These are phyloP conservation scores for Pseudoips prasinana DNA, from an alignment of 2,888 invertebrate species.

Conservation along the genomic window DNA sequence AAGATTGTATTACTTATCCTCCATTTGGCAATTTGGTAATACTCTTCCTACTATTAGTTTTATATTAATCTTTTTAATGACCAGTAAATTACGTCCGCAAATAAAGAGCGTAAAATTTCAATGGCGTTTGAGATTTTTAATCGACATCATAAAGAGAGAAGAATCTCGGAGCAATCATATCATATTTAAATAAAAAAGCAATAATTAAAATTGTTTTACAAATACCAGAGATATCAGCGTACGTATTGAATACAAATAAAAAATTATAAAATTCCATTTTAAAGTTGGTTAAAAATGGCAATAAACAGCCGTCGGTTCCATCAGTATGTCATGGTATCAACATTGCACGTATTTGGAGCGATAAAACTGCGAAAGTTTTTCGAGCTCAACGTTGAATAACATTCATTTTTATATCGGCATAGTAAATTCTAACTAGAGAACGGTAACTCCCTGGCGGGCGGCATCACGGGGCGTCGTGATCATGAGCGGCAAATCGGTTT, in stretches of 20 bases:
- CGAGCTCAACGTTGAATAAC: conserved; percentile 26
- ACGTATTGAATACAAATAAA: background rate
- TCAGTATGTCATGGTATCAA: background rate
- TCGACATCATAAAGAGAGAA: too few relatives aligned
- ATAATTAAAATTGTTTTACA: too few relatives aligned
- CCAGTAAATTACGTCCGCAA: too few relatives aligned
- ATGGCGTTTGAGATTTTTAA: too few relatives aligned
- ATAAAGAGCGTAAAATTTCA: too few relatives aligned
- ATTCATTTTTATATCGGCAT: conserved; percentile 38
- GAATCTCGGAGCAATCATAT: too few relatives aligned
- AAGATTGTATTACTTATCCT: too few relatives aligned
- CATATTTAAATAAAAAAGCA: too few relatives aligned
- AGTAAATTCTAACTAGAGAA: conserved; percentile 43
- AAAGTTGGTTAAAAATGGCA: background rate
- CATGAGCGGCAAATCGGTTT: conserved; percentile 58
- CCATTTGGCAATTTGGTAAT: too few relatives aligned
- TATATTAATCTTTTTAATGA: too few relatives aligned
- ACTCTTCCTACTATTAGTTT: too few relatives aligned
- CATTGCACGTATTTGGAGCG: conserved; percentile 14
- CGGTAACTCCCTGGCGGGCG: conserved; percentile 48
- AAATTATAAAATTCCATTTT: background rate
- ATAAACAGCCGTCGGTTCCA: background rate
- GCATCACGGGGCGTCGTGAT: conserved; percentile 51
- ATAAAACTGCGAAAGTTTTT: conserved; percentile 30
- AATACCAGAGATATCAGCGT: background rate